phyloP scores from a whole-genome alignment of 2,888 invertebrate genomes.

The Cheilosia vernalis region DNA sequence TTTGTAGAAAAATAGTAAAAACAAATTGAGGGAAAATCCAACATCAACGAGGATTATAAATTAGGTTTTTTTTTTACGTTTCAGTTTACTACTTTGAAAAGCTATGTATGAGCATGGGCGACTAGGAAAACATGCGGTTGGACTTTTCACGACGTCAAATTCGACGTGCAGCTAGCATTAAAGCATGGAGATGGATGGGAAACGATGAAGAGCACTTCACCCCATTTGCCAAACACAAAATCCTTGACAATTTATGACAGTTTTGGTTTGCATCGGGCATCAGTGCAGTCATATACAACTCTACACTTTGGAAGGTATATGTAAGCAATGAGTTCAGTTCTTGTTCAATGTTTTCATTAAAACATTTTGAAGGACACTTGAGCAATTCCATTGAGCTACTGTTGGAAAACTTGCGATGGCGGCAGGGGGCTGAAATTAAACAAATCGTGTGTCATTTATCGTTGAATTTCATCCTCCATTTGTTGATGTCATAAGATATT shows the following conservation, averaged over 20 bases:
- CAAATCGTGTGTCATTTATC: conserved; percentile 65
- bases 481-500: conserved; percentile 58
- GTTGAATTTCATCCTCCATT: conserved; percentile 65
- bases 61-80: conserved; percentile 36
- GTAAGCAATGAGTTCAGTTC: conserved; percentile 27
- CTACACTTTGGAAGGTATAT: conserved; percentile 20
- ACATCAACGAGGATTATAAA: conserved; percentile 46
- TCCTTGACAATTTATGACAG: conserved; percentile 65
- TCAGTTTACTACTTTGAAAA: conserved; percentile 23
- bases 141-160: conserved; percentile 39
- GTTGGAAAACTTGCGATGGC: conserved; percentile 23
- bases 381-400: conserved; percentile 19
- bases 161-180: conserved; percentile 45
- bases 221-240: conserved; percentile 30
- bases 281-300: conserved; percentile 23
- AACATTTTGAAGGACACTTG: conserved; percentile 36
- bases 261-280: conserved; percentile 29
- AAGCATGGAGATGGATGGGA: conserved; percentile 16
- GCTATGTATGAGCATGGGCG: neutral
- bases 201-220: conserved; percentile 14
- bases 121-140: conserved; percentile 16
- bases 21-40: conserved; percentile 44
- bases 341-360: conserved; percentile 41
- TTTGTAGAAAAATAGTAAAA: conserved; percentile 59
- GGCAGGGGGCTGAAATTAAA: conserved; percentile 49